Evolutionary conservation across 2,113 vertebrate genomes (phyloP).

Genomic region (Centropus unirufus): DNA sequence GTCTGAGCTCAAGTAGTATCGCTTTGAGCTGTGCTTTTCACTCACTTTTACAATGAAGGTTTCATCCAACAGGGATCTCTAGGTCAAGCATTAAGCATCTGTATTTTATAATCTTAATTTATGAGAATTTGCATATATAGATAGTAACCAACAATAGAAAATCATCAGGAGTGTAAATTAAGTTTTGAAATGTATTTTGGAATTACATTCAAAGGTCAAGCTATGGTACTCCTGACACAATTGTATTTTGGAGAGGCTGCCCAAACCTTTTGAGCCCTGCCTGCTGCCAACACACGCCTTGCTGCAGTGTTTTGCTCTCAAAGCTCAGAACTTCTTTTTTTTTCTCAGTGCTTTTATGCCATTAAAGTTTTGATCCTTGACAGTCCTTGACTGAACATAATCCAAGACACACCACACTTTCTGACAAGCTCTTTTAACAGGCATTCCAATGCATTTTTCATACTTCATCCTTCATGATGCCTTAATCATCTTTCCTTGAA

Average conservation of each 20-base stretch:
- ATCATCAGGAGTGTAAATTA: neutral
- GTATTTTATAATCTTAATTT: neutral
- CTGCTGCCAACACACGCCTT: neutral
- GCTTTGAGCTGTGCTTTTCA: neutral
- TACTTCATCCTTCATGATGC: constrained; percentile 57
- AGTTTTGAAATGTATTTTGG: neutral
- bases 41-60: accelerated
- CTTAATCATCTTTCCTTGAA: constrained; percentile 32
- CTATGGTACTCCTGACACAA: neutral
- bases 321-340: constrained; percentile 11
- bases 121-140: neutral
- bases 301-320: neutral
- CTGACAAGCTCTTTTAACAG: constrained; percentile 56
- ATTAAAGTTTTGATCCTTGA: constrained; percentile 42
- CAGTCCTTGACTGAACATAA: constrained; percentile 45
- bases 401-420: constrained; percentile 34
- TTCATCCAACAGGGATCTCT: neutral
- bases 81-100: neutral
- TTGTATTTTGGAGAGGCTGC: neutral
- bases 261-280: neutral
- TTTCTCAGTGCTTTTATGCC: constrained; percentile 15
- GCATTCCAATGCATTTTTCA: constrained; percentile 51
- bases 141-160: neutral
- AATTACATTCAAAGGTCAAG: neutral
- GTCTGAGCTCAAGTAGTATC: neutral